Evolutionary conservation across 2,797 vertebrate genomes (phyloP).

Genomic region (Urocyon cinereoargenteus): DNA sequence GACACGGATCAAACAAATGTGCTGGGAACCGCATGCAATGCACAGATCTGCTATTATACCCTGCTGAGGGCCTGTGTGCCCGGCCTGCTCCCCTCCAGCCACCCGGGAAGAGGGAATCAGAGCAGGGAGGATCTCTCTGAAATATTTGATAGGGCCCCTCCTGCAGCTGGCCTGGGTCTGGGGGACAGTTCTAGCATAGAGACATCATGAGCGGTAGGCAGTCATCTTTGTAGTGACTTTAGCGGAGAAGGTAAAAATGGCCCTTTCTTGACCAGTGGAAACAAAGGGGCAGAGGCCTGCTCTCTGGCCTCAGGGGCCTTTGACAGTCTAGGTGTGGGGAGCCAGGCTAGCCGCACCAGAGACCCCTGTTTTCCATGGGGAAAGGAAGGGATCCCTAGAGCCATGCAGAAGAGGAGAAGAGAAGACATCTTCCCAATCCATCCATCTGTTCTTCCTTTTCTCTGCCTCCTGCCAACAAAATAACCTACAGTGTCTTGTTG

Average conservation of each 20-base stretch:
- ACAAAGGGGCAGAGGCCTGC: neutral
- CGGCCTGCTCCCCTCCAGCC: slow-evolving; percentile 55
- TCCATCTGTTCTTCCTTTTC: neutral
- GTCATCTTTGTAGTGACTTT: neutral
- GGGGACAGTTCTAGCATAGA: neutral
- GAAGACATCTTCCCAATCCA: neutral
- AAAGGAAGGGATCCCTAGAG: neutral
- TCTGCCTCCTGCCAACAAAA: neutral
- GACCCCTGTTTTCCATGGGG: neutral
- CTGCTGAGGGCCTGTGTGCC: slow-evolving; percentile 53
- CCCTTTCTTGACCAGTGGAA: neutral
- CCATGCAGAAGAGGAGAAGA: neutral
- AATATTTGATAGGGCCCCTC: neutral
- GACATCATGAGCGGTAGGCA: neutral
- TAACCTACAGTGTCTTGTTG: neutral
- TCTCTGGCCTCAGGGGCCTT: neutral
- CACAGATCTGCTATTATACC: slow-evolving; percentile 26
- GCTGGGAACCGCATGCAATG: neutral
- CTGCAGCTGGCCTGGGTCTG: slow-evolving; percentile 49
- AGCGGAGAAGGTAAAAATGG: neutral
- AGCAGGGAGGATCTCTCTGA: neutral
- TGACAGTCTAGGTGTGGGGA: neutral
- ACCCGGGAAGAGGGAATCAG: neutral
- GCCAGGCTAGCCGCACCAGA: neutral
- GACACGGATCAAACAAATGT: slow-evolving; percentile 75